phyloP scores from a whole-genome alignment of 2,797 vertebrate species.

The Notoglanidium macrostoma region DNA sequence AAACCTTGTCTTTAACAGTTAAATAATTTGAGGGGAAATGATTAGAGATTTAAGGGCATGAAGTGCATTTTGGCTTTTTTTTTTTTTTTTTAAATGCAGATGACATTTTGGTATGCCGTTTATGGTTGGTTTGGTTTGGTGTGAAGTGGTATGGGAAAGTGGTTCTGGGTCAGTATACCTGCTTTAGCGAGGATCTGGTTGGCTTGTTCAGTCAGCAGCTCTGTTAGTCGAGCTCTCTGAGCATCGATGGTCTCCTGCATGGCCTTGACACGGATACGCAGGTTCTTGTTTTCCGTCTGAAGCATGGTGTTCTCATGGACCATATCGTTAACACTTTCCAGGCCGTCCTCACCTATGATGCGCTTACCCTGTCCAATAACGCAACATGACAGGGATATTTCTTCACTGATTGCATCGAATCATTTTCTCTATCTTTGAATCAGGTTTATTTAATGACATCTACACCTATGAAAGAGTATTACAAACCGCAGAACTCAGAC shows the following conservation, averaged over 20 bases:
- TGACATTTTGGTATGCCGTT: background rate
- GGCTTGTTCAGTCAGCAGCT: slow-evolving; percentile 89
- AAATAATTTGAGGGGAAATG: background rate
- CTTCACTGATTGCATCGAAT: background rate
- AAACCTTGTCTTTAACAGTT: background rate
- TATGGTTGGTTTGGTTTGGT: background rate
- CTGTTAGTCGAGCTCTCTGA: slow-evolving; percentile 84
- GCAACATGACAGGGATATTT: background rate
- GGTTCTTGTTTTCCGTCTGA: slow-evolving; percentile 93
- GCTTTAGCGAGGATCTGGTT: slow-evolving; percentile 85
- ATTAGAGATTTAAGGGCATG: background rate
- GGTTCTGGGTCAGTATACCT: slow-evolving; percentile 70
- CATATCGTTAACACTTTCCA: slow-evolving; percentile 94
- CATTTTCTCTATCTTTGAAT: background rate
- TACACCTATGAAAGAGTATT: background rate
- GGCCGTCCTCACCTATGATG: slow-evolving; percentile 91
- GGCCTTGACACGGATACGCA: slow-evolving; percentile 93
- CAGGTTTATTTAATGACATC: background rate
- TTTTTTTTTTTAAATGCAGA: background rate
- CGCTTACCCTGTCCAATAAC: slow-evolving; percentile 84
- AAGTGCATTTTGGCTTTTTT: too few species aligned
- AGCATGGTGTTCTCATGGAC: slow-evolving; percentile 97
- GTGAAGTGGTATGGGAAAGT: too few species aligned
- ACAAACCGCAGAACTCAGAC: background rate
- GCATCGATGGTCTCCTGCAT: slow-evolving; percentile 96